Conservation (phyloP, 2,888 invertebrate species). For the Phyto melanocephala region DNA sequence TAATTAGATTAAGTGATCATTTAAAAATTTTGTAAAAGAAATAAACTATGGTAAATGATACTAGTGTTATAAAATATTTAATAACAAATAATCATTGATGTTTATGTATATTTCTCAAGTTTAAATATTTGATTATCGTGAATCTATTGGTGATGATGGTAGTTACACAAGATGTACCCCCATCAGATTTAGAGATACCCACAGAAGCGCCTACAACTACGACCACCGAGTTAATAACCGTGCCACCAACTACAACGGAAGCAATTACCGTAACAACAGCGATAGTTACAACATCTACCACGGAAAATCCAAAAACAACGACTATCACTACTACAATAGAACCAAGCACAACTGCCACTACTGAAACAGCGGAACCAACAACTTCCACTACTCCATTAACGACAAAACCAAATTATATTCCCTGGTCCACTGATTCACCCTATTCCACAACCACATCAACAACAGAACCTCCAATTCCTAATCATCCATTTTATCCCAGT, state of each 20-base stretch:
- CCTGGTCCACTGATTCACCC: constrained; percentile 37
- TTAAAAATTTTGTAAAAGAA: not conserved
- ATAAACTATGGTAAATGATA: not conserved
- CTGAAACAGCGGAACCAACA: not conserved
- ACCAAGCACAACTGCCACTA: constrained; percentile 13
- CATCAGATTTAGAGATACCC: constrained; percentile 67
- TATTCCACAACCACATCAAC: constrained; percentile 20
- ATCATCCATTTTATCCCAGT: constrained; percentile 52
- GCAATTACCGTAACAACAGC: constrained; percentile 5
- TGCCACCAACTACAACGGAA: not conserved
- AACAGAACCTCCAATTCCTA: not conserved
- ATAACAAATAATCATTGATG: not conserved
- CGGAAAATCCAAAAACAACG: not conserved
- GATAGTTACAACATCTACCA: not conserved
- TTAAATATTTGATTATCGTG: constrained; percentile 45
- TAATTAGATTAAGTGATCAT: not conserved
- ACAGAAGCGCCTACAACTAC: constrained; percentile 35
- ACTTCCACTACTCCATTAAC: constrained; percentile 13
- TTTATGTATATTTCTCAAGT: not conserved
- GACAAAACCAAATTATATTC: constrained; percentile 8
- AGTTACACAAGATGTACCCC: constrained; percentile 70
- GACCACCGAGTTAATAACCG: not conserved
- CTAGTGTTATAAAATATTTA: no score
- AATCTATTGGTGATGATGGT: constrained; percentile 44
- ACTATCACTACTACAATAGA: not conserved